A percentile compares a stretch with the other conserved stretches of the same genome.
These are phyloP conservation scores for Catocala fraxini DNA, from an alignment of 2,888 invertebrate genomes.

Conservation along the genomic window DNA sequence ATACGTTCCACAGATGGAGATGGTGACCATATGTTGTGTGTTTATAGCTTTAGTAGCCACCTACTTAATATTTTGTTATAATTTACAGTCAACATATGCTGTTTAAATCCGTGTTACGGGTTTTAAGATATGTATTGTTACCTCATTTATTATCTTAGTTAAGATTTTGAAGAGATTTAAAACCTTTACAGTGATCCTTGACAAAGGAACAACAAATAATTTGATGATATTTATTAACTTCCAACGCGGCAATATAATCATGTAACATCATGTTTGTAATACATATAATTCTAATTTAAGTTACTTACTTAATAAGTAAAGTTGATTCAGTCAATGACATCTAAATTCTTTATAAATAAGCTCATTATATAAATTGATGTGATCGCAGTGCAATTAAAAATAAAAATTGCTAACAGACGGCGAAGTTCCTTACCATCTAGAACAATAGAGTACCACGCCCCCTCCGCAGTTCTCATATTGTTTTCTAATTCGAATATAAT, in stretches of 20 bases:
- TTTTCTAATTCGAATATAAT: constrained; percentile 55
- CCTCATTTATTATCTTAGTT: constrained; percentile 23
- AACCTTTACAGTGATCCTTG: background rate
- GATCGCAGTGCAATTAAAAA: constrained; percentile 1
- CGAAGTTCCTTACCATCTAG: constrained; percentile 37
- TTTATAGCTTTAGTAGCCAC: constrained; percentile 33
- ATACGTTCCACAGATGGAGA: constrained; percentile 20
- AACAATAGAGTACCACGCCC: constrained; percentile 60
- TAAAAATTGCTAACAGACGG: constrained; percentile 2
- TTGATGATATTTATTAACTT: too few species aligned
- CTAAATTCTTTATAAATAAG: background rate
- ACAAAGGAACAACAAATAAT: too few species aligned
- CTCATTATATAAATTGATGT: background rate
- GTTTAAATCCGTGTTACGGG: constrained; percentile 52
- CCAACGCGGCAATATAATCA: too few species aligned
- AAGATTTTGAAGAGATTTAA: constrained; percentile 15
- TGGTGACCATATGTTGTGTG: constrained; percentile 44
- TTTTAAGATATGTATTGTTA: constrained; percentile 26
- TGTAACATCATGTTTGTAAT: too few species aligned
- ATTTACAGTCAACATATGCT: constrained; percentile 46
- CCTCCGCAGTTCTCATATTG: constrained; percentile 62
- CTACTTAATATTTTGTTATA: constrained; percentile 41
- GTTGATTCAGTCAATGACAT: background rate
- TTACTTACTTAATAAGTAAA: too few species aligned
- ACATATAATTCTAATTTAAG: too few species aligned